Evolutionary conservation across 2,797 vertebrate species (phyloP).

Genomic region (Graptemys geographica): DNA sequence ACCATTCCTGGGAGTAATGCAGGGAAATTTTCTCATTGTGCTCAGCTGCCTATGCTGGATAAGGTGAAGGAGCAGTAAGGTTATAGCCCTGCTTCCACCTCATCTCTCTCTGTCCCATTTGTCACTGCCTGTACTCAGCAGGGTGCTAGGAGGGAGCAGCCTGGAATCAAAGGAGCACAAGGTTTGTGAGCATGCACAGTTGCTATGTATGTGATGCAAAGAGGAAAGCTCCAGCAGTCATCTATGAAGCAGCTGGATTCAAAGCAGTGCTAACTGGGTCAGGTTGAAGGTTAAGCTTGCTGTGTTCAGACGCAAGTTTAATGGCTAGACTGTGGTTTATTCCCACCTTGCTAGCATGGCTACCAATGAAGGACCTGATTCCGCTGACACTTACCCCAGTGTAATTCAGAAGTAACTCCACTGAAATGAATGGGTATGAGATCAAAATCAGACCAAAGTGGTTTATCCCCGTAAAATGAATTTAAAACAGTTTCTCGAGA

Average conservation of each 20-base stretch:
- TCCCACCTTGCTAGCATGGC: background rate
- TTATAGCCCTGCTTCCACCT: background rate
- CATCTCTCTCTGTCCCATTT: conserved; percentile 3
- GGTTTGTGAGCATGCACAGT: background rate
- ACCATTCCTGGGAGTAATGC: background rate
- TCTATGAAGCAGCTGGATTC: conserved; percentile 62
- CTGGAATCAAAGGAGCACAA: conserved; percentile 1
- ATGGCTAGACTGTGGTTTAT: background rate
- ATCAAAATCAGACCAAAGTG: background rate
- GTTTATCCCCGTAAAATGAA: background rate
- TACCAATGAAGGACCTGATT: background rate
- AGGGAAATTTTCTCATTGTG: background rate
- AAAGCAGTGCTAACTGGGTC: conserved; percentile 74
- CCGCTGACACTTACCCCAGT: background rate
- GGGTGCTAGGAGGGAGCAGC: conserved; percentile 28
- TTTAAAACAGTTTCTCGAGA: background rate
- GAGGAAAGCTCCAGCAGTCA: conserved; percentile 61
- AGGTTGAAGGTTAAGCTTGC: background rate
- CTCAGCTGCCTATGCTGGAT: background rate
- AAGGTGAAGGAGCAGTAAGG: background rate
- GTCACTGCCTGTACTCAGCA: background rate
- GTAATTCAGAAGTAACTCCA: conserved; percentile 14
- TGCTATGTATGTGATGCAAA: background rate
- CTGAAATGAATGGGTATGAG: background rate
- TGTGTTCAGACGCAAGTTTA: conserved; percentile 27